phyloP scores from a whole-genome alignment of 2,113 vertebrate genomes.

The Cisticola juncidis region DNA sequence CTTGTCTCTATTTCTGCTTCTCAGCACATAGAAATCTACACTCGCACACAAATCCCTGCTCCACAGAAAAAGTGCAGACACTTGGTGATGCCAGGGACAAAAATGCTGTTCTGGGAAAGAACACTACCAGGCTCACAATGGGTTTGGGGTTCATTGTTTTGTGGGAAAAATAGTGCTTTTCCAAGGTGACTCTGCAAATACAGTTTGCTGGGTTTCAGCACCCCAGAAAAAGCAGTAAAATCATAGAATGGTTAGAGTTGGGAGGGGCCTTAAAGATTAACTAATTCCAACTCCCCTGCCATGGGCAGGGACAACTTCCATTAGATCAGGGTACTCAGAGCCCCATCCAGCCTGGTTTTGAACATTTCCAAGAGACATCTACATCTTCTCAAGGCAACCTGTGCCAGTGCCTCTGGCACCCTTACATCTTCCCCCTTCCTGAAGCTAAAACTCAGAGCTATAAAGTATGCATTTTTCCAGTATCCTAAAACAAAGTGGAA shows the following conservation, averaged over 20 bases:
- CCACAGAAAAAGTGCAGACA: neutral
- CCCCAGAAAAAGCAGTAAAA: neutral
- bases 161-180: neutral
- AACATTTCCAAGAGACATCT: neutral
- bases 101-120: neutral
- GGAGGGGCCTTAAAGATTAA: neutral
- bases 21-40: accelerated
- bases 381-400: neutral
- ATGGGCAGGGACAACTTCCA: neutral
- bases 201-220: neutral
- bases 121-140: neutral
- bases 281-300: neutral
- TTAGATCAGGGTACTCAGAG: neutral
- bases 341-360: neutral
- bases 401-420: neutral
- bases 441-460: neutral
- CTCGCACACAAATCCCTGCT: neutral
- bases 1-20: neutral
- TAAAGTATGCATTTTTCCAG: accelerated
- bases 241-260: neutral
- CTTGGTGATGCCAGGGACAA: neutral
- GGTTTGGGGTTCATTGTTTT: neutral
- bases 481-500: neutral
- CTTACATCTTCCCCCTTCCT: neutral
- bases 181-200: neutral